Conservation (phyloP, 35 echinoderm and acorn worm genomes). For the Chiridota heheva region DNA sequence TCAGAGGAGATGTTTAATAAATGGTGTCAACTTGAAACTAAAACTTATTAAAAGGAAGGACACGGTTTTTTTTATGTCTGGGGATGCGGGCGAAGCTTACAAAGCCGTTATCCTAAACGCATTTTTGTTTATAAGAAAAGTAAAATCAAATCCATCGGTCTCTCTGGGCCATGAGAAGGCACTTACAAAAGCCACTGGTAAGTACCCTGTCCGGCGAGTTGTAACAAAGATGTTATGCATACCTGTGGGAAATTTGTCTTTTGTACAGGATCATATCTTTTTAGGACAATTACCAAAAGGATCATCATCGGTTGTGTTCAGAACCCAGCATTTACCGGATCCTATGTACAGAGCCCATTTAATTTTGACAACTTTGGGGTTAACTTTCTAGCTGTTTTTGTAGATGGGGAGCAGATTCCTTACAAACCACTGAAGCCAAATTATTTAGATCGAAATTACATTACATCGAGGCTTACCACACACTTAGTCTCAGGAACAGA, state of each 20-base stretch:
- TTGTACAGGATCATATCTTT: constrained; percentile 58
- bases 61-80: constrained; percentile 27
- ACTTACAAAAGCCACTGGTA: constrained; percentile 46
- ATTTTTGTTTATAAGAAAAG: constrained; percentile 32
- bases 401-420: constrained; percentile 52
- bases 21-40: constrained; percentile 29
- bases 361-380: neutral
- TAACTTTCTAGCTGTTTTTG: constrained; percentile 32
- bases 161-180: constrained; percentile 20
- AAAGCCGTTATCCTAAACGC: constrained; percentile 27
- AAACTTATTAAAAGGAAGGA: constrained; percentile 30
- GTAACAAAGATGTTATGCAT: constrained; percentile 57
- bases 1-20: too few relatives aligned
- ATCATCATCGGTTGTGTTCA: constrained; percentile 48
- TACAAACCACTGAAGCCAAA: constrained; percentile 29
- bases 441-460: neutral
- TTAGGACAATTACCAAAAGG: too few relatives aligned
- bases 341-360: constrained; percentile 23
- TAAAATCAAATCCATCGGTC: constrained; percentile 28
- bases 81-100: neutral
- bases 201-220: constrained; percentile 58
- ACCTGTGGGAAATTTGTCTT: constrained; percentile 48
- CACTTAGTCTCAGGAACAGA: constrained; percentile 40
- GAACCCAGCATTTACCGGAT: constrained; percentile 40
- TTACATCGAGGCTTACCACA: constrained; percentile 13